Base-by-base conservation (phyloP, 1,140 invertebrate genomes). In the Caenorhabditis briggsae region DNA sequence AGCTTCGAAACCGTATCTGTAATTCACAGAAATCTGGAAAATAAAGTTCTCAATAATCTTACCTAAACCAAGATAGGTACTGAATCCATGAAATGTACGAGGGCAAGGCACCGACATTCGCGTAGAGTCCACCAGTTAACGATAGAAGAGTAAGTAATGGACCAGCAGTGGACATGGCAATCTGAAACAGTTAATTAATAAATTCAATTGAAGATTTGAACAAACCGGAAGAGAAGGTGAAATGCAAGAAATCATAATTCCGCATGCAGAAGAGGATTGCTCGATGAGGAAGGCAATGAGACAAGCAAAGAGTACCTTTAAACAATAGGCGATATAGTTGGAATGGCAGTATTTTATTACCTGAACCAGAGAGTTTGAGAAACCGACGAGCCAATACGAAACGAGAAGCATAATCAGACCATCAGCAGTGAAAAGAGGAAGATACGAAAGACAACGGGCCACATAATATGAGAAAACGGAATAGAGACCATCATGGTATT, bases 211-310 rank as follows among this genome's bases (percentile, higher is more conserved):
- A 20, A 14, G 8, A 18, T 20, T 23, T 89, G 88, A 7, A 33
- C 33, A 3, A 33, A 91, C 87, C 14, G 89, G 84, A 58, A 89
- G 92, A 16, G 91, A 92, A 0, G 91, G 91, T 33, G 85, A 84
- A 20, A 89, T 74, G 16, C 89, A 87, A n/a, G 89, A 89, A 12
- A 92, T 33, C 92, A 92, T 92, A 14, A 92, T 87, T 58, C 91
- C 91, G 84, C 91, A 92, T 23, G 92, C 90, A 14, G 89, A 88
- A 11, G 92, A 88, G 3, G 89, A 91, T 88, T 92, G 91, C 83
- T 92, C 91, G 20, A 91, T 83, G n/a, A 92, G 89, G 23, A 92
- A 59, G 50, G 82, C 82, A 59, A 91, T 91, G 6, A 89, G 55
- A 48, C 88, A 83, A 2, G 85, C 86, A 6, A 55, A 20, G 43